Percentiles rank a stretch among this genome's conserved stretches.
phyloP scores from a whole-genome alignment of 1,140 invertebrate species.

The Drosophila seguyi region DNA sequence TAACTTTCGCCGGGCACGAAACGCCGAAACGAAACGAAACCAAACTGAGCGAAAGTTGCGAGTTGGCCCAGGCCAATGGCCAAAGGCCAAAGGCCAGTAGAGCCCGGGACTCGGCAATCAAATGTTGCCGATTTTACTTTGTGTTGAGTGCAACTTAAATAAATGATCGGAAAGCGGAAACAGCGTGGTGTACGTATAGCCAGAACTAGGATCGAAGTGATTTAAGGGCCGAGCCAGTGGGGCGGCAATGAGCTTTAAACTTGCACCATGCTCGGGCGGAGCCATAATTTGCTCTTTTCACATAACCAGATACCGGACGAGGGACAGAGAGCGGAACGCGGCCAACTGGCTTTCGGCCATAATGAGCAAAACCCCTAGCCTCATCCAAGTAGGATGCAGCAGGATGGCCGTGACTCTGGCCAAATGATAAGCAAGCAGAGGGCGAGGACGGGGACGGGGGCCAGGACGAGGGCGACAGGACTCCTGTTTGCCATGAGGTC shows the following conservation, averaged over 20 bases:
- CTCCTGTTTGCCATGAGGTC: conserved; percentile 31
- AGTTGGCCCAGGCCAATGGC: conserved; percentile 7
- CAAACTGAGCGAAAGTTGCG: conserved; percentile 8
- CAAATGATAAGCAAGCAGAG: conserved; percentile 56
- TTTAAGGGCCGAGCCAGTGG: conserved; percentile 10
- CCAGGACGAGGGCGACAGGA: conserved; percentile 15
- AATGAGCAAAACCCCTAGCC: conserved; percentile 51
- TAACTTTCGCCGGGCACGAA: conserved; percentile 54
- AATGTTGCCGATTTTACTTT: conserved; percentile 62
- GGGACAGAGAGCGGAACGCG: conserved; percentile 34
- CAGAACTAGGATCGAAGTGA: conserved; percentile 14
- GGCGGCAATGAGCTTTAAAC: conserved; percentile 40
- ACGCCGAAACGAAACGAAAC: conserved; percentile 21
- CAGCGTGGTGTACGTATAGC: conserved; percentile 3
- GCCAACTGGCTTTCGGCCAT: conserved; percentile 68
- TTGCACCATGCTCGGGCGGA: conserved; percentile 41
- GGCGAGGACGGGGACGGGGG: conserved; percentile 3
- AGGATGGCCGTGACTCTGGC: conserved; percentile 34
- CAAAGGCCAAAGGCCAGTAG: conserved; percentile 14
- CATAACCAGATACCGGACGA: conserved; percentile 18
- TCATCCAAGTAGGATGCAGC: conserved; percentile 6
- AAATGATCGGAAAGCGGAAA: conserved; percentile 53
- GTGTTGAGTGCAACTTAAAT: conserved; percentile 65
- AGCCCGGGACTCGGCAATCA: conserved; percentile 41
- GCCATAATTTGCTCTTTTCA: conserved; percentile 69